A percentile compares a stretch with the other conserved stretches of the same genome.
These are phyloP conservation scores for Mylabris sibirica DNA, from an alignment of 2,888 invertebrate genomes.

Conservation along the genomic window DNA sequence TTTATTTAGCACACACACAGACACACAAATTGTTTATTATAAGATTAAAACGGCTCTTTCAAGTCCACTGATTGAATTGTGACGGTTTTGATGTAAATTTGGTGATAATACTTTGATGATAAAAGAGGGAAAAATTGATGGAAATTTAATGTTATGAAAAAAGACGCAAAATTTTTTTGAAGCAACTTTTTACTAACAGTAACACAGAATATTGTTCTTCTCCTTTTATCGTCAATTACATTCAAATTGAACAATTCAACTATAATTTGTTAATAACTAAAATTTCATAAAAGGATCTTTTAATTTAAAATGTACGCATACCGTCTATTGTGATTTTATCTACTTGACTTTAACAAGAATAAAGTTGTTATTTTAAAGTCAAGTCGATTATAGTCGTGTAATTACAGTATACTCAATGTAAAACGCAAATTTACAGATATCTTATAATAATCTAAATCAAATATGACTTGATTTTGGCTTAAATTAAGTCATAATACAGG, in stretches of 20 bases:
- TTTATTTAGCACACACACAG: neutral
- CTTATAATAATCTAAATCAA: too few relatives aligned
- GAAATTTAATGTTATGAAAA: conserved; percentile 2
- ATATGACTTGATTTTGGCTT: too few relatives aligned
- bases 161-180: conserved; percentile 1
- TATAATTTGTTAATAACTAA: neutral
- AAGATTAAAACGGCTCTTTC: neutral
- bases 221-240: neutral
- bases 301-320: too few relatives aligned
- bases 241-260: neutral
- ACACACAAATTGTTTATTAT: too few relatives aligned
- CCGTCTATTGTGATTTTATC: too few relatives aligned
- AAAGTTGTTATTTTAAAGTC: too few relatives aligned
- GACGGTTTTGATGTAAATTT: neutral
- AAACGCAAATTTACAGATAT: neutral
- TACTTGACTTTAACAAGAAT: too few relatives aligned
- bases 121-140: neutral
- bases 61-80: neutral
- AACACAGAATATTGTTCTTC: conserved; percentile 15
- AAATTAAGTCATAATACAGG: too few relatives aligned
- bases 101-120: neutral
- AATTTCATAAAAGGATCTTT: neutral
- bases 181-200: conserved; percentile 28
- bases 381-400: too few relatives aligned
- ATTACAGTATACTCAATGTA: too few relatives aligned